Base-by-base conservation (phyloP, 2,113 vertebrate species). In the Cyanoramphus novaezelandiae region DNA sequence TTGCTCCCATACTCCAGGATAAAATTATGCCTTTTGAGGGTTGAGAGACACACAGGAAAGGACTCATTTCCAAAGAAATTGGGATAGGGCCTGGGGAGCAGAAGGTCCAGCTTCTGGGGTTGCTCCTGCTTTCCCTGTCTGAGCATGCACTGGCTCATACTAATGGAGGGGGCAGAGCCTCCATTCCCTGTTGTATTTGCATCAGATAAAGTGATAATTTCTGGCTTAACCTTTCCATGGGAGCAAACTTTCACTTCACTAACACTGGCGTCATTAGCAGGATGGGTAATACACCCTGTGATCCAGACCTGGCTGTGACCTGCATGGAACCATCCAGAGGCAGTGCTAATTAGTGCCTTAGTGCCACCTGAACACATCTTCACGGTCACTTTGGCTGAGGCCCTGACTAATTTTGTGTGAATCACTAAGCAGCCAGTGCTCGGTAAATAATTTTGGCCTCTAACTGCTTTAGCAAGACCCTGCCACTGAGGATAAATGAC, bases 381-480 rank as follows among this genome's bases (percentile, higher is more conserved):
- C 9, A 13, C 29, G 7, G 46, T 47, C 18, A 21, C 49, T 92
- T 86, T 9, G 52, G 31, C 65, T 60, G 31, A 82, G 74, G 60
- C 47, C 72, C 17, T 28, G 24, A 24, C 35, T 93, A 23, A 64
- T 91, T 87, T 72, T 5, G 2, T 1, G 4, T 86, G 62, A 88
- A 86, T 50, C 37, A 27, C 47, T 92, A 46, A 72, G 20, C 74
- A 95, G 37, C 65, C 70, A 65, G 82, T 0, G 35, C 70, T 67
- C 69, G 52, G 76, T 82, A 87, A 86, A 88, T 86, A 69, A 89
- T 79, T 76, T 90, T 92, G 93, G 72, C 80, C 86, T 89, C 52
- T 83, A 71, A 68, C 68, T 78, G 44, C 72, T 92, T 86, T 6
- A 2, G 17, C n/a, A 28, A 84, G 88, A 89, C 52, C 80, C 80